These are phyloP conservation scores for Hyposmocoma kahamanoa DNA, from an alignment of 1,140 invertebrate genomes.

Conservation along the genomic window DNA sequence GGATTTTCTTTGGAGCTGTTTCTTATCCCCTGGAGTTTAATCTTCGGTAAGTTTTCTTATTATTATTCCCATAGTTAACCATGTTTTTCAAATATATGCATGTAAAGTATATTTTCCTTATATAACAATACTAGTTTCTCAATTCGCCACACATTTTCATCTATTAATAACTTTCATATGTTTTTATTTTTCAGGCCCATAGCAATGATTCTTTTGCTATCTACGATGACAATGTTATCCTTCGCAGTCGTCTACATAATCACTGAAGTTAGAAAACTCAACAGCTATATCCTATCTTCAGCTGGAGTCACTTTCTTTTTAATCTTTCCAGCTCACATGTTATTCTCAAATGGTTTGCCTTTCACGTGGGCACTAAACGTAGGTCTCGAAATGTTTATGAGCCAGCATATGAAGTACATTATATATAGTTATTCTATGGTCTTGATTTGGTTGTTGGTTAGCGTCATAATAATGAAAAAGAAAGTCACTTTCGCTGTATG, in stretches of 20 bases:
- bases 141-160: background rate
- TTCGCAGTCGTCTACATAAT: background rate
- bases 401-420: too few species aligned
- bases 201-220: background rate
- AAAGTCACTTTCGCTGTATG: too few species aligned
- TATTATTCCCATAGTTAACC: too few species aligned
- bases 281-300: background rate
- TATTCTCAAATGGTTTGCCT: conserved; percentile 6
- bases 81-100: too few species aligned
- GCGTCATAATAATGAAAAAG: too few species aligned
- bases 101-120: too few species aligned
- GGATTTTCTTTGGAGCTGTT: background rate
- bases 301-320: background rate
- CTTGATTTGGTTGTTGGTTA: too few species aligned
- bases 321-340: background rate
- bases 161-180: background rate
- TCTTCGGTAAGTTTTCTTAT: conserved; percentile 10
- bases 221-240: background rate
- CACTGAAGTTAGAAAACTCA: background rate
- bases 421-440: too few species aligned
- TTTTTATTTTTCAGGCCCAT: conserved; percentile 9
- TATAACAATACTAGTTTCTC: too few species aligned
- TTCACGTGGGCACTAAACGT: too few species aligned
- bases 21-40: conserved; percentile 5
- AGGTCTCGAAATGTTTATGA: too few species aligned